Conservation (phyloP, 2,113 vertebrate genomes). For the Amphiprion ocellaris region DNA sequence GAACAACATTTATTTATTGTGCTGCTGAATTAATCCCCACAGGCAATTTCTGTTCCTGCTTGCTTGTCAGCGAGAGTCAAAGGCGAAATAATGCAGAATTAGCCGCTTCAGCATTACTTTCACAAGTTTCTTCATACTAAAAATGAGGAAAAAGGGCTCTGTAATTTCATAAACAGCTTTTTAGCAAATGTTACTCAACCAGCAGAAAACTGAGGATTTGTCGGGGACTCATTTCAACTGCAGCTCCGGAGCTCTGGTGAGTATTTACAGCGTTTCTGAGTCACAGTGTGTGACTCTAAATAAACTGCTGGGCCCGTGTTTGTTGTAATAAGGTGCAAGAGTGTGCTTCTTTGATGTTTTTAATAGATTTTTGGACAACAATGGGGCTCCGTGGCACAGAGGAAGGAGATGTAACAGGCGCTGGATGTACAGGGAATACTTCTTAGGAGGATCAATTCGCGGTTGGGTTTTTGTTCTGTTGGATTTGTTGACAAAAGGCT, state of each 20-base stretch:
- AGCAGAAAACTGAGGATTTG: no score
- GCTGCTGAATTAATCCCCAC: slow-evolving; percentile 27
- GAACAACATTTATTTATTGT: neutral
- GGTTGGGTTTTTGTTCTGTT: neutral
- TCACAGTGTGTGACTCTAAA: no score
- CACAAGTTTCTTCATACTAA: neutral
- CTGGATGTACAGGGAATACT: neutral
- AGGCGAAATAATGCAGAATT: slow-evolving; percentile 9
- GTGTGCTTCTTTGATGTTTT: neutral
- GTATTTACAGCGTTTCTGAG: no score
- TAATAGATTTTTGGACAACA: neutral
- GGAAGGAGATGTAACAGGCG: neutral
- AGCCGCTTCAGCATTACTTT: neutral
- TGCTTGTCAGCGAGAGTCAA: slow-evolving; percentile 10
- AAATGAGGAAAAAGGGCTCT: neutral
- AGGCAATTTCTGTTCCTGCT: slow-evolving; percentile 4
- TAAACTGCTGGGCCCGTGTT: no score
- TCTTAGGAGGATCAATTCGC: neutral
- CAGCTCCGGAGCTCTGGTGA: no score
- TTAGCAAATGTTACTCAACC: no score
- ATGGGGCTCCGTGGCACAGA: no score
- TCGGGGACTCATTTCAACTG: no score
- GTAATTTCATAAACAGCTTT: no score
- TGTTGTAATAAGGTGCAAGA: neutral
- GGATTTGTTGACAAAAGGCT: neutral